Conservation (phyloP, 2,797 vertebrate species). For the Ataeniobius toweri region DNA sequence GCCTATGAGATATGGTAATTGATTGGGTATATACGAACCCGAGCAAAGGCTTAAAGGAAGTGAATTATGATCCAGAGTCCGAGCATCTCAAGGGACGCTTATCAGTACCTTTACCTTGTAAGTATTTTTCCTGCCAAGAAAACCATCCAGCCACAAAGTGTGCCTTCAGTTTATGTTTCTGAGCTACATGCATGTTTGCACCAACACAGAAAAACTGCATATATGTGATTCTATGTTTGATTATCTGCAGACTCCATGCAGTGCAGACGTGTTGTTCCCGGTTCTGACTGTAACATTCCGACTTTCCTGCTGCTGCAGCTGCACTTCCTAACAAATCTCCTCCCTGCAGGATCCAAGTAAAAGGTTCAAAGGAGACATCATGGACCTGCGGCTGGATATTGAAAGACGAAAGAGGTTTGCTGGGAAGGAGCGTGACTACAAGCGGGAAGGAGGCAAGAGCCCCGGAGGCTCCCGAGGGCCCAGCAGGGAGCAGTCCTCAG, state of each 20-base stretch:
- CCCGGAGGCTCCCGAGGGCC: slow-evolving; percentile 93
- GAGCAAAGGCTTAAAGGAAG: slow-evolving; percentile 89
- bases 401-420: slow-evolving; percentile 95
- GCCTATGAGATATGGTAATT: slow-evolving; percentile 98
- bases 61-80: slow-evolving; percentile 96
- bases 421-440: slow-evolving; percentile 88
- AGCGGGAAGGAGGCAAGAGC: slow-evolving; percentile 89
- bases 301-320: no score
- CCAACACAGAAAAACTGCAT: neutral
- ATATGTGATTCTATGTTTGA: neutral
- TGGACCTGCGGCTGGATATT: slow-evolving; percentile 97
- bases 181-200: slow-evolving; percentile 70
- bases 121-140: slow-evolving; percentile 88
- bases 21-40: slow-evolving; percentile 87
- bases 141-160: slow-evolving; percentile 70
- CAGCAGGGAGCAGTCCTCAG: slow-evolving; percentile 90
- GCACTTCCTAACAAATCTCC: slow-evolving; percentile 6
- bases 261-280: neutral
- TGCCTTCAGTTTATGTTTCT: slow-evolving; percentile 53
- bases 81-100: slow-evolving; percentile 96
- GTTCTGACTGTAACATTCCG: neutral
- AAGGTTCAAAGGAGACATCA: slow-evolving; percentile 94
- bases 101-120: slow-evolving; percentile 92
- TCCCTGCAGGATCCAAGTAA: slow-evolving; percentile 85
- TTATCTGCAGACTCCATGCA: neutral